Conservation (phyloP, 2,888 invertebrate genomes). For the Leucoma salicis region DNA sequence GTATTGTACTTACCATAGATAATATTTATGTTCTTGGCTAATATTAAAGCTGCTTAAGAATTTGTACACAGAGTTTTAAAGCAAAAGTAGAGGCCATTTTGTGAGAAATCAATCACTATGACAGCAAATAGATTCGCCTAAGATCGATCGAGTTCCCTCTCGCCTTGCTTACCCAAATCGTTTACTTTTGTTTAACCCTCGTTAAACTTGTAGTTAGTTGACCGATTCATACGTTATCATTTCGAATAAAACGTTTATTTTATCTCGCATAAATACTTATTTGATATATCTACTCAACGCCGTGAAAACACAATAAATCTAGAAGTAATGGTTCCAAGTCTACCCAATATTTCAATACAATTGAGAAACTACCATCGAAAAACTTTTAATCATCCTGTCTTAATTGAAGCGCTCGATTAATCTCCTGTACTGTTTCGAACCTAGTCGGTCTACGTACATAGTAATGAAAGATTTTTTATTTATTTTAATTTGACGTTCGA, state of each 20-base stretch:
- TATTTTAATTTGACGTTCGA: too few species aligned
- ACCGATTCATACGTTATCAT: too few species aligned
- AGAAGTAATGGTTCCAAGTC: neutral
- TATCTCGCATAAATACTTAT: too few species aligned
- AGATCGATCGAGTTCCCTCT: conserved; percentile 21
- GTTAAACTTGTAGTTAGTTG: neutral
- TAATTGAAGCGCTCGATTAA: conserved; percentile 22
- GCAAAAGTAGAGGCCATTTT: conserved; percentile 7
- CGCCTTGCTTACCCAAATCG: conserved; percentile 2
- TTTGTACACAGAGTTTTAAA: conserved; percentile 2
- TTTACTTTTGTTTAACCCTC: neutral
- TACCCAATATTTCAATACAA: conserved; percentile 18
- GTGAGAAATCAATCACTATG: conserved; percentile 26
- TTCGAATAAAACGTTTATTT: too few species aligned
- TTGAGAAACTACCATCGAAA: conserved; percentile 2
- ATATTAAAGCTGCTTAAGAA: neutral
- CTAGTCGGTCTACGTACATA: too few species aligned
- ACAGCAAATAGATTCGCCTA: conserved; percentile 22
- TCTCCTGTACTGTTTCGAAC: conserved; percentile 6
- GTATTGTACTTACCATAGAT: too few species aligned
- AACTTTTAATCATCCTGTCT: conserved; percentile 11
- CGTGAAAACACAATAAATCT: too few species aligned
- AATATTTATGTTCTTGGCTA: too few species aligned
- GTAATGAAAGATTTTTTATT: neutral
- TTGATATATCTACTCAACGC: too few species aligned